phyloP scores from a whole-genome alignment of 2,888 invertebrate species.

The Candidula unifasciata region DNA sequence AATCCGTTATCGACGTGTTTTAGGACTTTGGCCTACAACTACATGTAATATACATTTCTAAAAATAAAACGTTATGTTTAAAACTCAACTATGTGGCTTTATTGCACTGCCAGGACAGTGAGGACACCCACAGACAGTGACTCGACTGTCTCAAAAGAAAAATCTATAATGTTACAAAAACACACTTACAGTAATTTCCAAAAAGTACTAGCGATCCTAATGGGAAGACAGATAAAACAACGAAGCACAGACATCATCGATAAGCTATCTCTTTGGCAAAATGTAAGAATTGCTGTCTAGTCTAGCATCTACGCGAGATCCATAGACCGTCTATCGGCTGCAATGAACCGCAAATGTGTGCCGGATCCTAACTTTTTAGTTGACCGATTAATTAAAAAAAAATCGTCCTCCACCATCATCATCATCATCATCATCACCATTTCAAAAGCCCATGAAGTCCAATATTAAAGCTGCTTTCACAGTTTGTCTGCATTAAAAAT shows the following conservation, averaged over 20 bases:
- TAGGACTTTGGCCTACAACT: background rate
- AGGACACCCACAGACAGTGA: no score
- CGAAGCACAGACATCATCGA: slow-evolving; percentile 26
- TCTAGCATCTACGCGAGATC: background rate
- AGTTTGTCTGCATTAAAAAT: no score
- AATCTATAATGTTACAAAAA: no score
- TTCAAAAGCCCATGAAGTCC: no score
- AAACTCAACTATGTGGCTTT: no score
- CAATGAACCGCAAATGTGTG: background rate
- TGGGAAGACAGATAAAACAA: slow-evolving; percentile 31
- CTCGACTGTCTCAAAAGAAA: no score
- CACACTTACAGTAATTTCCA: slow-evolving; percentile 40
- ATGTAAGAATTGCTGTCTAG: background rate
- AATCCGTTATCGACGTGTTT: background rate
- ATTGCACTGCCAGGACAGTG: no score
- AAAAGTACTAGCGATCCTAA: slow-evolving; percentile 28
- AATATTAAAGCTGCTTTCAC: no score
- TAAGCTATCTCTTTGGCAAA: background rate
- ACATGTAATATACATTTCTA: background rate
- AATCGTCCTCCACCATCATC: no score
- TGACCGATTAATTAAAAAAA: background rate
- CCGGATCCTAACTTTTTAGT: background rate
- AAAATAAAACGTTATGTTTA: no score
- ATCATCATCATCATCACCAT: no score
- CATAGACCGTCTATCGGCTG: background rate